A percentile compares a stretch with the other conserved stretches of the same genome.
Conservation (phyloP, 2,888 invertebrate species). For the Trissolcus brochymenae region DNA sequence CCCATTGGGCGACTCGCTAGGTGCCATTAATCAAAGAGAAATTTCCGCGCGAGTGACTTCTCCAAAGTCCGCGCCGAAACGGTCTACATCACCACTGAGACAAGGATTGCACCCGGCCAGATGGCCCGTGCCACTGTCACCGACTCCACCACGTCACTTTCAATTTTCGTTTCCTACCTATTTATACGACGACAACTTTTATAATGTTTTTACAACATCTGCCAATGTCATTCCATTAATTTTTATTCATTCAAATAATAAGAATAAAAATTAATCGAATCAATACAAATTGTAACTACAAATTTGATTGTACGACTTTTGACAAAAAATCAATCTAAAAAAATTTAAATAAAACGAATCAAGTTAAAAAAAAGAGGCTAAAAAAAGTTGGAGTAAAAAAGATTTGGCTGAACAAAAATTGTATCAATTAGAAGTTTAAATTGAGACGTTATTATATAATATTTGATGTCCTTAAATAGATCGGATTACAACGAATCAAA, state of each 20-base stretch:
- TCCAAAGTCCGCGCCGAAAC: slow-evolving; percentile 52
- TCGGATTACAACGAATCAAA: slow-evolving; percentile 25
- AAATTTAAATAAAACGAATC: too few species aligned
- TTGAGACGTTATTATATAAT: slow-evolving; percentile 7
- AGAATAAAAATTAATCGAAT: too few species aligned
- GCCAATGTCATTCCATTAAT: too few species aligned
- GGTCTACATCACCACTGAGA: slow-evolving; percentile 50
- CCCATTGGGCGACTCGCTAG: slow-evolving; percentile 47
- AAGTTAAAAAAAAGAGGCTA: too few species aligned
- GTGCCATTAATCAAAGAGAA: slow-evolving; percentile 60
- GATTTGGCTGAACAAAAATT: too few species aligned
- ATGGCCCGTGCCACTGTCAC: slow-evolving; percentile 58
- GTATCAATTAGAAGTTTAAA: not conserved
- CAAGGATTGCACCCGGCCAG: slow-evolving; percentile 59
- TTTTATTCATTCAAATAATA: too few species aligned
- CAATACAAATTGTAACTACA: too few species aligned
- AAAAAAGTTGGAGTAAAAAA: too few species aligned
- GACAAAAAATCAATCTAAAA: too few species aligned
- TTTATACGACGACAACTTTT: slow-evolving; percentile 18
- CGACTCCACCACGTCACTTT: slow-evolving; percentile 45
- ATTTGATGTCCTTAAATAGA: slow-evolving; percentile 25
- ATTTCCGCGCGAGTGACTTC: slow-evolving; percentile 59
- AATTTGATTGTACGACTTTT: too few species aligned
- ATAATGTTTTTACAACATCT: too few species aligned
- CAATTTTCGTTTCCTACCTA: slow-evolving; percentile 38